Evolutionary conservation across 1,140 invertebrate genomes (phyloP).

Genomic region (Drosophila chauvacae): DNA sequence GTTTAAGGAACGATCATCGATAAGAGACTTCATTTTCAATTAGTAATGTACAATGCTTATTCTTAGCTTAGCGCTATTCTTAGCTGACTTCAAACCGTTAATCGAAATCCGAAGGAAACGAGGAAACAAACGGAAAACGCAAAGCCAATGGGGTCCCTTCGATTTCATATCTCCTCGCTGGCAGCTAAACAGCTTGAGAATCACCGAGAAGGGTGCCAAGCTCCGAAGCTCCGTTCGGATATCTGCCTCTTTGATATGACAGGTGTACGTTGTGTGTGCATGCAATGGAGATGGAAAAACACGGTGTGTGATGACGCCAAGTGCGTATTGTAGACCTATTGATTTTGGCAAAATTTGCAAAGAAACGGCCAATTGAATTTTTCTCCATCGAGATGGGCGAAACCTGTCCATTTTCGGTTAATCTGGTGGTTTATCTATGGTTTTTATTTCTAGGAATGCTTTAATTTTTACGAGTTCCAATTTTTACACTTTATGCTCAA

Average conservation of each 20-base stretch:
- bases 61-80: constrained; percentile 47
- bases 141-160: constrained; percentile 43
- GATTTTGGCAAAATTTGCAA: constrained; percentile 82
- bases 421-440: constrained; percentile 39
- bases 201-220: constrained; percentile 27
- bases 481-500: constrained; percentile 71
- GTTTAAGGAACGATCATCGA: constrained; percentile 83
- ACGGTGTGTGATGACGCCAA: constrained; percentile 26
- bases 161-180: constrained; percentile 22
- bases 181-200: constrained; percentile 26
- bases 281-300: constrained; percentile 16
- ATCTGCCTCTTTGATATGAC: constrained; percentile 33
- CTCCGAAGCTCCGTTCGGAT: constrained; percentile 13
- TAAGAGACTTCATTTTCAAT: constrained; percentile 80
- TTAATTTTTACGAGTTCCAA: constrained; percentile 62
- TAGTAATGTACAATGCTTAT: constrained; percentile 75
- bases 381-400: constrained; percentile 60
- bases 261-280: constrained; percentile 28
- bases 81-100: constrained; percentile 32
- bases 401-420: constrained; percentile 62
- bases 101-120: constrained; percentile 18
- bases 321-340: constrained; percentile 42
- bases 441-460: constrained; percentile 51
- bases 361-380: constrained; percentile 60
- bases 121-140: constrained; percentile 19